These are phyloP conservation scores for Saccopteryx leptura DNA, from an alignment of 2,113 vertebrate genomes.

Conservation along the genomic window DNA sequence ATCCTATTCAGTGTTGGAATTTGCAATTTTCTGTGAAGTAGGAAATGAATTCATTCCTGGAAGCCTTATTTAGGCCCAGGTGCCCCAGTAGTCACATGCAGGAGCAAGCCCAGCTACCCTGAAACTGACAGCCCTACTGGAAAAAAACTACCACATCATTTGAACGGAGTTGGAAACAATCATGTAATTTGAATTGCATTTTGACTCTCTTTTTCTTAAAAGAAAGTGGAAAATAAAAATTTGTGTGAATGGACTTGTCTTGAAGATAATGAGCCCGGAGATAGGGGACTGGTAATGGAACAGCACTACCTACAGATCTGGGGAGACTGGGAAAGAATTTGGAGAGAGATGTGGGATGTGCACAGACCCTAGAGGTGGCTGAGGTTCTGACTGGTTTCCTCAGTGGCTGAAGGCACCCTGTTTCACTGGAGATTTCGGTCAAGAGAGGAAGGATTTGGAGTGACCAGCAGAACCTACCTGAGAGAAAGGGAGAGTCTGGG, in stretches of 20 bases:
- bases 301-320: not conserved
- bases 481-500: not conserved
- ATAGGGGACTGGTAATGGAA: too few relatives aligned
- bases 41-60: not conserved
- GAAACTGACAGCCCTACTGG: not conserved
- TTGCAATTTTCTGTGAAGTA: not conserved
- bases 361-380: not conserved
- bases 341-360: not conserved
- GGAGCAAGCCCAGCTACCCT: not conserved
- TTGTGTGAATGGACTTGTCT: not conserved
- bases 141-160: not conserved
- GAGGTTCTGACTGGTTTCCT: not conserved
- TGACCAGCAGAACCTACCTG: not conserved
- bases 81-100: too few relatives aligned
- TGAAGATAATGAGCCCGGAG: not conserved
- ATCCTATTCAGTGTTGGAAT: not conserved
- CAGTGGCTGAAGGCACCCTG: not conserved
- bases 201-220: not conserved
- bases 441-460: not conserved
- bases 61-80: not conserved
- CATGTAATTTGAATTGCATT: not conserved
- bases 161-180: not conserved
- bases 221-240: conserved; percentile 29
- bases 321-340: not conserved
- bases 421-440: not conserved